These are phyloP conservation scores for Antedon bifida DNA, from an alignment of 35 echinoderm and acorn worm genomes.

Conservation along the genomic window DNA sequence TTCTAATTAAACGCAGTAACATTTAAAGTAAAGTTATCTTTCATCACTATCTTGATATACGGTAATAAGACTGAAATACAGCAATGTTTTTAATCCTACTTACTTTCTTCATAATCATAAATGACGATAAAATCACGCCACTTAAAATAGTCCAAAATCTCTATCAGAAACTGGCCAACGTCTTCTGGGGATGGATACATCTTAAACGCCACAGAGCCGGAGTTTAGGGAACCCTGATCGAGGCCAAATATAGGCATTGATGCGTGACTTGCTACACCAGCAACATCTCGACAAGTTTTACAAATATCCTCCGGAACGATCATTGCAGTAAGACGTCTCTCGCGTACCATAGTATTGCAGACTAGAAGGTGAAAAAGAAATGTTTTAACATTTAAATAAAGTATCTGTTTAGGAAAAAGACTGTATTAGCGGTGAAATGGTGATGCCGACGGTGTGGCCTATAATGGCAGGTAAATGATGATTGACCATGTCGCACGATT, in stretches of 20 bases:
- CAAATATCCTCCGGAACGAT: slow-evolving; percentile 61
- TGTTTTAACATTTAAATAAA: not conserved
- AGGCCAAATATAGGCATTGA: slow-evolving; percentile 64
- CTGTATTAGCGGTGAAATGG: no score
- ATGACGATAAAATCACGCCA: slow-evolving; percentile 90
- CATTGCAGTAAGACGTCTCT: slow-evolving; percentile 40
- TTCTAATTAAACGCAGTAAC: no score
- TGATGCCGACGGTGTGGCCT: no score
- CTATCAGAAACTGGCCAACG: slow-evolving; percentile 54
- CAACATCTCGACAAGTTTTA: slow-evolving; percentile 55
- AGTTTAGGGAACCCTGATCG: slow-evolving; percentile 38
- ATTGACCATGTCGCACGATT: no score
- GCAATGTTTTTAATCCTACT: slow-evolving; percentile 1
- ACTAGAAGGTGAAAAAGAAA: slow-evolving; percentile 28
- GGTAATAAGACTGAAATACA: no score
- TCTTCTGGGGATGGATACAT: slow-evolving; percentile 88
- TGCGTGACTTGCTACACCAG: slow-evolving; percentile 66
- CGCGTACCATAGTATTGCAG: slow-evolving; percentile 48
- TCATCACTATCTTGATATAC: no score
- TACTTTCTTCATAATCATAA: slow-evolving; percentile 66
- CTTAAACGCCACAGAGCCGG: slow-evolving; percentile 69
- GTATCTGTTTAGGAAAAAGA: no score
- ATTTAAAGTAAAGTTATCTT: no score
- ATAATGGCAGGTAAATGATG: no score
- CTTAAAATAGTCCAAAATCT: slow-evolving; percentile 59